Conservation (phyloP, 2,888 invertebrate genomes). For the Pandemis corylana region DNA sequence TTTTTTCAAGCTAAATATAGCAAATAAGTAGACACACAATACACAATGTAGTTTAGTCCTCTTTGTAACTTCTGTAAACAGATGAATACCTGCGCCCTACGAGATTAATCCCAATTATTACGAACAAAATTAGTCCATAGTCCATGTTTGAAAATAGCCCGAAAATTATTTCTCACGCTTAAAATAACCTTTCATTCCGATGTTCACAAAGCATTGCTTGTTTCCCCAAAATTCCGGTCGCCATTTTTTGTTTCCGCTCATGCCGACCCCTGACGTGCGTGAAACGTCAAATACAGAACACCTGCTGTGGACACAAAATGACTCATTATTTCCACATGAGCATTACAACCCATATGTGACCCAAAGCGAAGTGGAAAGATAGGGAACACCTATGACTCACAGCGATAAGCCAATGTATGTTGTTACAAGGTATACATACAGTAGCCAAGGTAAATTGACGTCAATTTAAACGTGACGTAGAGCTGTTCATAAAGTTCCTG, state of each 20-base stretch:
- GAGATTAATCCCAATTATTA: not conserved
- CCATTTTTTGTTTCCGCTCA: constrained; percentile 30
- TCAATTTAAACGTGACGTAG: not conserved
- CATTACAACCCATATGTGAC: constrained; percentile 50
- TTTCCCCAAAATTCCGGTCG: constrained; percentile 17
- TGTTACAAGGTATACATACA: not conserved
- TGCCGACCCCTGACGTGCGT: constrained; percentile 38
- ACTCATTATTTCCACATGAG: constrained; percentile 56
- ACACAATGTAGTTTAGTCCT: no score
- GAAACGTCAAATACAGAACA: constrained; percentile 48
- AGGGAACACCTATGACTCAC: constrained; percentile 43
- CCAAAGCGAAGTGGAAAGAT: constrained; percentile 40
- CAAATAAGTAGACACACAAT: no score
- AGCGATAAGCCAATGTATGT: constrained; percentile 31
- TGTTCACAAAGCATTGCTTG: not conserved
- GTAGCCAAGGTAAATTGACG: not conserved
- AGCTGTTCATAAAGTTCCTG: not conserved
- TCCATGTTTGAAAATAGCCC: not conserved
- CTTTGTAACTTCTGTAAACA: no score
- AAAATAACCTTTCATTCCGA: not conserved
- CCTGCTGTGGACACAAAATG: constrained; percentile 50
- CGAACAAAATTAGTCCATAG: not conserved
- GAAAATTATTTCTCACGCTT: constrained; percentile 10
- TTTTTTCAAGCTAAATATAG: no score
- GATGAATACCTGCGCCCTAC: not conserved